A percentile compares a stretch with the other conserved stretches of the same genome.
Conservation (phyloP, 2,888 invertebrate genomes). For the Nasonovia ribisnigri region DNA sequence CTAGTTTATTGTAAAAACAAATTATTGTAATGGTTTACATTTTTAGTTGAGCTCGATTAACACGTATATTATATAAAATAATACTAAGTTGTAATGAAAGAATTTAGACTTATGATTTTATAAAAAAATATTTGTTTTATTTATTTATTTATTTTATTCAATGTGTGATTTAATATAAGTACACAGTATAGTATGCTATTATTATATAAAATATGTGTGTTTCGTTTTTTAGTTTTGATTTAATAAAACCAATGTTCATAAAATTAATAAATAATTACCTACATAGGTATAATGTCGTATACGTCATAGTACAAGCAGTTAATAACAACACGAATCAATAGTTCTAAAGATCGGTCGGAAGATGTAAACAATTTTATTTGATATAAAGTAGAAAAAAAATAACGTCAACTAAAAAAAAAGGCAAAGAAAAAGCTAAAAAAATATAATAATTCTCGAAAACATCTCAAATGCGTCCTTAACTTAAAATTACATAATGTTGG, state of each 20-base stretch:
- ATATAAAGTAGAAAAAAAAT: neutral
- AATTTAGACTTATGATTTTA: neutral
- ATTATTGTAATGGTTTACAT: too few species aligned
- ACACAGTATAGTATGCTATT: neutral
- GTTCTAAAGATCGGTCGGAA: neutral
- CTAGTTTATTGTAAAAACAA: too few species aligned
- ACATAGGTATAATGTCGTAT: neutral
- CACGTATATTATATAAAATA: neutral
- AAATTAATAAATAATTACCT: neutral
- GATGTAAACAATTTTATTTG: neutral
- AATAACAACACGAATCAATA: neutral
- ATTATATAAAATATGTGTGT: neutral
- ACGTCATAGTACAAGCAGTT: neutral
- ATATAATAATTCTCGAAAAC: constrained; percentile 23
- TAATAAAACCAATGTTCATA: neutral
- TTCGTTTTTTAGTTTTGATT: neutral
- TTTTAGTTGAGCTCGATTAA: neutral
- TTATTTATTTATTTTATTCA: neutral
- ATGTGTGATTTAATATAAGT: neutral
- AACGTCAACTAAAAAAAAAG: constrained; percentile 4
- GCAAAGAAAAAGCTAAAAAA: neutral
- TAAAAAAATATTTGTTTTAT: neutral
- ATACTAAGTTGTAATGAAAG: neutral
- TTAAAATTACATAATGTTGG: constrained; percentile 53
- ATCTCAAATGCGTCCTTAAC: constrained; percentile 21